Base-by-base conservation (phyloP, 1,140 invertebrate genomes). In the Scaptodrosophila lebanonensis region DNA sequence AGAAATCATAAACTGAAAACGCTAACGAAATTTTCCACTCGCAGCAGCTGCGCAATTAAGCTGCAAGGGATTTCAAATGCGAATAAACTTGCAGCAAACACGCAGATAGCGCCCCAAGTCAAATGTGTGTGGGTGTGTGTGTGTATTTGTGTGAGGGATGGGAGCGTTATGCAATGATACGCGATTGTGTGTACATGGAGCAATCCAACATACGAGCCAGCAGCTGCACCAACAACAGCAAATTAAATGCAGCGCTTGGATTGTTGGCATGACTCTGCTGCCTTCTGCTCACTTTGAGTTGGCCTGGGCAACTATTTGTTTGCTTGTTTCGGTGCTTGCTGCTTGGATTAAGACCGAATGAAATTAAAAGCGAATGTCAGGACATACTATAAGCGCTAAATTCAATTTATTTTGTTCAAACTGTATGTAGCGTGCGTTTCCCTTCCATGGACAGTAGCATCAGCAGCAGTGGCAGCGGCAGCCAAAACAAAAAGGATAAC, bases 321-420 rank as follows among this genome's bases (percentile, higher is more conserved):
- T 54, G 45, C 20, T 33, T 67, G 22, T 64, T 62, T 57, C 52
- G 60, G 52, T 57, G 49, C n/a, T n/a, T n/a, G n/a, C n/a, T n/a
- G 56, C 27, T 63, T 66, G 53, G 51, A 72, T 79, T 61, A 62
- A 65, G 64, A 65, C 75, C 61, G 67, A 69, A 79, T 73, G 69
- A 79, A 79, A 73, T 79, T 79, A 79, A 79, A 79, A 69, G 57
- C 69, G 65, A 82, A 79, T 79, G 75, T 66, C 75, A 62, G 68
- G 29, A 30, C 35, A 48, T 35, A 70, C 58, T 57, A 79, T 73
- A 82, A 82, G 75, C 65, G 64, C 75, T 69, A 63, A 73, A 79
- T 79, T 82, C 75, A 82, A 82, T 79, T 79, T 79, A 82, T 79
- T 82, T 73, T 56, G 40, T 48, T 79, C 57, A 69, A 69, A 69